These are phyloP conservation scores for Octodon degus DNA, from an alignment of 2,113 vertebrate genomes.

Conservation along the genomic window DNA sequence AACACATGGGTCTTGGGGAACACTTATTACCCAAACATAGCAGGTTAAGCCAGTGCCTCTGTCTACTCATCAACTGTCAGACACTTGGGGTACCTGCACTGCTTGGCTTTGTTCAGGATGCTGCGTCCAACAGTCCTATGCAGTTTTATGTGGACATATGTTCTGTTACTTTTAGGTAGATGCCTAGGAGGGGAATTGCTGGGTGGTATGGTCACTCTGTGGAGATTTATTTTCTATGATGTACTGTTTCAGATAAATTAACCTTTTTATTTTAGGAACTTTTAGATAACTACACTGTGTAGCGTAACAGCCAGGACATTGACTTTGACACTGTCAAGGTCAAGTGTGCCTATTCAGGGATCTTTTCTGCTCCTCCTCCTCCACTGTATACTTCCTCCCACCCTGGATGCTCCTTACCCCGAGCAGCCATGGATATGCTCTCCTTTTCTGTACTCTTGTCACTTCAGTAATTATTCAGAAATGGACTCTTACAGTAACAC, in stretches of 20 bases:
- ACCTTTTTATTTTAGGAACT: background rate
- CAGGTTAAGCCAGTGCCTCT: too few species aligned
- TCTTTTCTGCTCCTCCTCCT: fast-evolving
- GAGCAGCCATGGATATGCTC: background rate
- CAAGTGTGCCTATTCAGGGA: fast-evolving
- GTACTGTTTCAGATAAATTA: background rate
- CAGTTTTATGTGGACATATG: background rate
- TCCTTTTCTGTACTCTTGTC: background rate
- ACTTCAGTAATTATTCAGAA: background rate
- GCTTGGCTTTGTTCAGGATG: fast-evolving
- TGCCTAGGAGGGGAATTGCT: background rate
- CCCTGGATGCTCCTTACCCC: background rate
- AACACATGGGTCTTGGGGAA: background rate
- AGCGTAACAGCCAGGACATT: fast-evolving
- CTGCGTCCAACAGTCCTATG: fast-evolving
- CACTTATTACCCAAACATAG: background rate
- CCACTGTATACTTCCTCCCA: fast-evolving
- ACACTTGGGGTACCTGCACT: fast-evolving
- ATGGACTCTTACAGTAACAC: background rate
- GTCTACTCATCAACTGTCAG: fast-evolving
- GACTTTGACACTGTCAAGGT: fast-evolving
- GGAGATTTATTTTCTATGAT: background rate
- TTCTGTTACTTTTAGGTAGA: background rate
- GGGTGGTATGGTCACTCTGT: too few species aligned
- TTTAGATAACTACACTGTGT: fast-evolving